Evolutionary conservation across 2,888 invertebrate species (phyloP).

Genomic region (Ernsta delagoae): DNA sequence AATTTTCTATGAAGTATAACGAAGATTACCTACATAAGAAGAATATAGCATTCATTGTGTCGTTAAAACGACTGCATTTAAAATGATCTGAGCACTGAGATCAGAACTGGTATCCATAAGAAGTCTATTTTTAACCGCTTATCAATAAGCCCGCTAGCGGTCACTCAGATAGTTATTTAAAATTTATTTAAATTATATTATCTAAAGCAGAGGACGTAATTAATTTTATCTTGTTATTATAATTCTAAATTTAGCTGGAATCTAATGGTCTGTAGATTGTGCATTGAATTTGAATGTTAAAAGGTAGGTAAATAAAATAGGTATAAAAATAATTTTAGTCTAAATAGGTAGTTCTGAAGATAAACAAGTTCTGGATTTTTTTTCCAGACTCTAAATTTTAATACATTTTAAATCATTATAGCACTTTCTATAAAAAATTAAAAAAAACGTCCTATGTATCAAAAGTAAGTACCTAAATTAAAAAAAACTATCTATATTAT

Average conservation of each 20-base stretch:
- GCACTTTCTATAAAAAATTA: too few species aligned
- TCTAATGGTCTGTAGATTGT: too few species aligned
- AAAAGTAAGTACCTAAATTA: neutral
- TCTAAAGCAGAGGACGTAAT: neutral
- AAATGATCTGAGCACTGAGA: slow-evolving; percentile 20
- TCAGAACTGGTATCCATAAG: slow-evolving; percentile 31
- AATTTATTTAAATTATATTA: slow-evolving; percentile 16
- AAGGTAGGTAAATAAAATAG: too few species aligned
- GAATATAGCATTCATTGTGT: slow-evolving; percentile 1
- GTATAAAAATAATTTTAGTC: too few species aligned
- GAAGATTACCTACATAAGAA: neutral
- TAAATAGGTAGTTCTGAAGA: too few species aligned
- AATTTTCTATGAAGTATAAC: too few species aligned
- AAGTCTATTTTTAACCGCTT: slow-evolving; percentile 35
- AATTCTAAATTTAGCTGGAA: neutral
- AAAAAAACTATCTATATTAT: neutral
- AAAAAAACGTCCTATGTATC: too few species aligned
- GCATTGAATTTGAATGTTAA: too few species aligned
- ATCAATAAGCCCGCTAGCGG: slow-evolving; percentile 23
- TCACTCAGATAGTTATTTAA: slow-evolving; percentile 34
- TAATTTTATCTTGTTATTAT: neutral
- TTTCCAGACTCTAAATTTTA: too few species aligned
- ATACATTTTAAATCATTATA: too few species aligned
- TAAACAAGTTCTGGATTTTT: too few species aligned
- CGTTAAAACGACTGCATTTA: slow-evolving; percentile 13